Evolutionary conservation across 2,888 invertebrate genomes (phyloP).

Genomic region (Desoria tigrina): DNA sequence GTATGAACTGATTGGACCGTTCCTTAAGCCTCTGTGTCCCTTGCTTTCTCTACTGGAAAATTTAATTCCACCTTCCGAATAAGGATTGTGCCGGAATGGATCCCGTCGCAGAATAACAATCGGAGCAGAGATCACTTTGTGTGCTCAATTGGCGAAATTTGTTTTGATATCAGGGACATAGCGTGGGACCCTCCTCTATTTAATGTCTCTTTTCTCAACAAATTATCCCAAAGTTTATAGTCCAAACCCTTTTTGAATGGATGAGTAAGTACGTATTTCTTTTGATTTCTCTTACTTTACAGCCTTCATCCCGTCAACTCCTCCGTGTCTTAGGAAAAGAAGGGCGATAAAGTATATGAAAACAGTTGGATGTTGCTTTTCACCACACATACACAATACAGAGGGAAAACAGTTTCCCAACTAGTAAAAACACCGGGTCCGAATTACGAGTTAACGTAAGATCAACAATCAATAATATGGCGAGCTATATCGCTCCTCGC

Average conservation of each 20-base stretch:
- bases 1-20: neutral
- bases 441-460: slow-evolving; percentile 55
- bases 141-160: neutral
- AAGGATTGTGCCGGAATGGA: no score
- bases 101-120: slow-evolving; percentile 3
- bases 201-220: neutral
- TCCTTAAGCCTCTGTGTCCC: neutral
- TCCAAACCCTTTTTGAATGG: no score
- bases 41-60: no score
- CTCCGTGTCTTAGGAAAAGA: neutral
- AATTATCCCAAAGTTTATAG: slow-evolving; percentile 1
- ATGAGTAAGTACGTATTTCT: neutral
- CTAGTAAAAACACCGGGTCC: slow-evolving; percentile 62
- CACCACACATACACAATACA: slow-evolving; percentile 55
- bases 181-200: neutral
- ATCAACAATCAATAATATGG: slow-evolving; percentile 53
- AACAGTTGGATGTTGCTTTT: slow-evolving; percentile 62
- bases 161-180: slow-evolving; percentile 5
- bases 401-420: slow-evolving; percentile 54
- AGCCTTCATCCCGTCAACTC: neutral
- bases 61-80: no score
- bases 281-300: slow-evolving; percentile 15
- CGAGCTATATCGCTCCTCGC: neutral
- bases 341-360: slow-evolving; percentile 58
- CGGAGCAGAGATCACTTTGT: slow-evolving; percentile 2